These are phyloP conservation scores for Maniola hyperantus DNA, from an alignment of 2,888 invertebrate species.

Conservation along the genomic window DNA sequence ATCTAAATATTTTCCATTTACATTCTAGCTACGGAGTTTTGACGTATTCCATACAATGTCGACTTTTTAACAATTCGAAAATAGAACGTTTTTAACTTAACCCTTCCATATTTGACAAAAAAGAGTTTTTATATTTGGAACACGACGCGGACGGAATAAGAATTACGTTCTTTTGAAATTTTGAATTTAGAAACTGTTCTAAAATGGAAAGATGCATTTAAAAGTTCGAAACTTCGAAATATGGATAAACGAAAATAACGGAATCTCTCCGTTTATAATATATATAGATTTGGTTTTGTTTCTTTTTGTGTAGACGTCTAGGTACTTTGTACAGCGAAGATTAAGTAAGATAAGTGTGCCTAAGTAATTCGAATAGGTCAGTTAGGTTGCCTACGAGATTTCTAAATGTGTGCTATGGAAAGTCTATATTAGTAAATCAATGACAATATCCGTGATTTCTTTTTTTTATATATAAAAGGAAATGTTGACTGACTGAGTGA, in stretches of 20 bases:
- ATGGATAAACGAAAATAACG: slow-evolving; percentile 63
- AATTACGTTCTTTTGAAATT: slow-evolving; percentile 69
- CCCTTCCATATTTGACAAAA: slow-evolving; percentile 83
- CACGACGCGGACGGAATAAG: slow-evolving; percentile 73
- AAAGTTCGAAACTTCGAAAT: slow-evolving; percentile 57
- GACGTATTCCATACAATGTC: slow-evolving; percentile 82
- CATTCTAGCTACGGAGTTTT: slow-evolving; percentile 73
- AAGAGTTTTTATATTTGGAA: slow-evolving; percentile 80
- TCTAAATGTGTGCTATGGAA: too few species aligned
- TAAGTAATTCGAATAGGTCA: background rate
- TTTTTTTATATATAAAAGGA: too few species aligned
- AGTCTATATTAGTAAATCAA: too few species aligned
- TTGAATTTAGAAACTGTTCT: slow-evolving; percentile 71
- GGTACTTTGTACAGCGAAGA: too few species aligned
- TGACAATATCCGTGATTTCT: too few species aligned
- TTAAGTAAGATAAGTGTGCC: background rate
- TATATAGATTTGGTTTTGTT: slow-evolving; percentile 12
- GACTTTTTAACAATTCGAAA: slow-evolving; percentile 82
- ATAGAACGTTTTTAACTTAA: slow-evolving; percentile 83
- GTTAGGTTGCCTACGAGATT: too few species aligned
- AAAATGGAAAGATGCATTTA: slow-evolving; percentile 65
- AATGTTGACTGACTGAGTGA: too few species aligned
- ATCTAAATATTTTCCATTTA: slow-evolving; percentile 48
- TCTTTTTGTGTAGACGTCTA: background rate
- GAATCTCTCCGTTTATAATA: slow-evolving; percentile 41